A percentile compares a stretch with the other conserved stretches of the same genome.
Evolutionary conservation across 2,113 vertebrate genomes (phyloP).

Genomic region (western clawed frog (Xenopus tropicalis)): UCB_Xtro_10.0 CM004443.2:2868501-2869000

Average conservation of each 20-base stretch:
- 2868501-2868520: constrained; percentile 12
- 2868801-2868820: constrained; percentile 17
- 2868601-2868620: constrained; percentile 19
- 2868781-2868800: constrained; percentile 32
- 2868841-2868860: constrained; percentile 1
- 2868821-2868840: constrained; percentile 1
- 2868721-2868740: constrained; percentile 36
- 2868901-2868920: constrained; percentile 49
- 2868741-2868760: constrained; percentile 11
- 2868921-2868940: constrained; percentile 67
- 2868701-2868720: constrained; percentile 1
- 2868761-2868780: constrained; percentile 21
- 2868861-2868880: constrained; percentile 38
- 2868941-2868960: constrained; percentile 51
- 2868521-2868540: constrained; percentile 7
- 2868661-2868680: constrained; percentile 15
- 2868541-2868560: constrained; percentile 12
- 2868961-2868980: constrained; percentile 15
- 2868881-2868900: constrained; percentile 48
- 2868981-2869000: constrained; percentile 4
- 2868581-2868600: neutral
- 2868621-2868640: constrained; percentile 15
- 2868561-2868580: constrained; percentile 3
- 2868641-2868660: constrained; percentile 2
- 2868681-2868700: constrained; percentile 9